Base-by-base conservation (phyloP, 2,113 vertebrate genomes). In the Poeciliopsis retropinna region DNA sequence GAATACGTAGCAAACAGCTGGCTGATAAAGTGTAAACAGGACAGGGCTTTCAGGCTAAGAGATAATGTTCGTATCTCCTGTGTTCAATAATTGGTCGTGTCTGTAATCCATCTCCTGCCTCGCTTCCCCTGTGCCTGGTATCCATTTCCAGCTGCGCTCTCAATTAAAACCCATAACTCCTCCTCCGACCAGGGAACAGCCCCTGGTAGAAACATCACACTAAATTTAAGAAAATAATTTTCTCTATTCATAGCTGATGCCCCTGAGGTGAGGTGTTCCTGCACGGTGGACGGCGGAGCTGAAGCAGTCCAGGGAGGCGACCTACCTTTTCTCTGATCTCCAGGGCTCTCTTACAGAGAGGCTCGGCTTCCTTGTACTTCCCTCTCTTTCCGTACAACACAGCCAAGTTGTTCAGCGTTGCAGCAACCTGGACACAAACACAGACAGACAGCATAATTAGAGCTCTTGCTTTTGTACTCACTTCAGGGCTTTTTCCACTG, bases 261-360 rank as follows among this genome's bases (percentile, higher is more conserved):
- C 34, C 65, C 78, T 67, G 60, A 32, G 25, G 7, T 64, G 76
- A 73, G 70, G 70, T 73, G 73, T 76, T 66, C 11, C 72, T 25
- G 51, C 10, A 34, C 44, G 28, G 72, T 51, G 37, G 44, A 28
- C 9, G 5, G 22, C 22, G 73, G 28, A 63, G 14, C 28, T 60
- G 67, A 19, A 73, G 79, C 29, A 47, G n/a, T 68, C 63, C 29
- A 70, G 82, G 73, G 67, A 79, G 31, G 11, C 34, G 75, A 44
- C 83, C 76, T 91, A 99, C 98, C 97, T 98, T 99, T 91, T 99
- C 97, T 86, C 98, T 95, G 88, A 99, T 99, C 93, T 99, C 98
- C 93, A 99, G 91, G 3, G 98, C 98, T 82, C 98, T 94, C 92
- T 99, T 99, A 79, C 98, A 99, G 80, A 99, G 92, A 0, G 98